Evolutionary conservation across 1,140 invertebrate species (phyloP), one percentile per base, ranked within the genome.

Genomic region (Bilobella aurantiaca): DNA sequence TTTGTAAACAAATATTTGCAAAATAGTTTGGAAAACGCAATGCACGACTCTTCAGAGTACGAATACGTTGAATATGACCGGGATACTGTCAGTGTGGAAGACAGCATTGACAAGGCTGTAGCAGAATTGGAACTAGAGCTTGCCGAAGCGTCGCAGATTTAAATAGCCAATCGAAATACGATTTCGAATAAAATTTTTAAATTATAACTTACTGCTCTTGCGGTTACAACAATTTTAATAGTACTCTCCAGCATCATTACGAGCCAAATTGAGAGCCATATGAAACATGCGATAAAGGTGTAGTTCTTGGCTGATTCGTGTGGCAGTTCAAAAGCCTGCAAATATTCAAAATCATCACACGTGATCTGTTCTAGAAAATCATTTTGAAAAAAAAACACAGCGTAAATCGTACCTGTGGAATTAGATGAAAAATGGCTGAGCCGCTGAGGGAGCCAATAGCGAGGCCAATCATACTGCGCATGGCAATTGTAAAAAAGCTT

Each of bases 401-500:
- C 12, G 37, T 34, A 23, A 31, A 21, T 1, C 62, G 58, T 67
- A 78, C 84, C 76, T 85, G 81, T 5, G 85, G 85, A 25, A 87
- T 80, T 5, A 87, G 78, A 69, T 86, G 83, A 65, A 87, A 82
- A 21, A 85, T 74, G 1, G 82, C 81, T 62, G 82, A 85, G 3
- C 83, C 83, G 25, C 80, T 79, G 25, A 87, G 75, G 53, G 82
- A 84, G 0, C 85, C 85, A 25, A 85, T 83, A n/a, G 85, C 86
- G 16, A 87, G 74, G 18, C 84, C 84, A 58, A 87, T 80, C 69
- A 86, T 80, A 32, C 82, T 77, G 30, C 81, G 81, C 67, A 87
- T 78, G 1, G 85, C 70, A 47, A 78, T 72, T 63, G 81, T 78
- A 74, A 84, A 87, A 25, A 78, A 76, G 2, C 74, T 74, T 65